These are phyloP conservation scores for Cecropterus lyciades DNA, from an alignment of 1,140 invertebrate genomes.

Conservation along the genomic window DNA sequence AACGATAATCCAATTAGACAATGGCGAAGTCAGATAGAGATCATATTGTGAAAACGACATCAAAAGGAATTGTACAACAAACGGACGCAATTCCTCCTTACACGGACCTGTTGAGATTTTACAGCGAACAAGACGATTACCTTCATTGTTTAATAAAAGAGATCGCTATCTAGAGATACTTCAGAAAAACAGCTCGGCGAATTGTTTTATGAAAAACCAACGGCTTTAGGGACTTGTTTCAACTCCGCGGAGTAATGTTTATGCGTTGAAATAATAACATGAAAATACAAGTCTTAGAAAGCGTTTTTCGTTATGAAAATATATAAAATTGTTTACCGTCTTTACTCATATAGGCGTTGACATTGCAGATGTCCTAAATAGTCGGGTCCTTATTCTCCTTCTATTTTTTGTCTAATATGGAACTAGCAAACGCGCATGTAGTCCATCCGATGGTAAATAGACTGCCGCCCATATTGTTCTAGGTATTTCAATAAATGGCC, in stretches of 20 bases:
- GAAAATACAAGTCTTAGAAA: too few relatives aligned
- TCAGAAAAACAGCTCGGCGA: constrained; percentile 21
- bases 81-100: constrained; percentile 35
- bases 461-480: too few relatives aligned
- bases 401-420: too few relatives aligned
- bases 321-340: too few relatives aligned
- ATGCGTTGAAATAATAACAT: too few relatives aligned
- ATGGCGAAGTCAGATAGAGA: constrained; percentile 31
- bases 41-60: constrained; percentile 36
- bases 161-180: constrained; percentile 30
- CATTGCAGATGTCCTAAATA: too few relatives aligned
- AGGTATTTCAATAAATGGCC: too few relatives aligned
- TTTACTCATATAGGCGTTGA: too few relatives aligned
- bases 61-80: constrained; percentile 31
- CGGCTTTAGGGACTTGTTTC: constrained; percentile 14
- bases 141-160: constrained; percentile 29
- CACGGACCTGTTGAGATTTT: constrained; percentile 35
- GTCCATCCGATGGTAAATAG: too few relatives aligned
- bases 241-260: constrained; percentile 3
- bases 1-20: constrained; percentile 29
- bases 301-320: too few relatives aligned
- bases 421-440: too few relatives aligned
- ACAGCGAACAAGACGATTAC: constrained; percentile 33
- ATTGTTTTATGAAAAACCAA: constrained; percentile 34
- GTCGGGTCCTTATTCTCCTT: too few relatives aligned